phyloP scores from a whole-genome alignment of 2,113 vertebrate species.

The Alouatta palliata region DNA sequence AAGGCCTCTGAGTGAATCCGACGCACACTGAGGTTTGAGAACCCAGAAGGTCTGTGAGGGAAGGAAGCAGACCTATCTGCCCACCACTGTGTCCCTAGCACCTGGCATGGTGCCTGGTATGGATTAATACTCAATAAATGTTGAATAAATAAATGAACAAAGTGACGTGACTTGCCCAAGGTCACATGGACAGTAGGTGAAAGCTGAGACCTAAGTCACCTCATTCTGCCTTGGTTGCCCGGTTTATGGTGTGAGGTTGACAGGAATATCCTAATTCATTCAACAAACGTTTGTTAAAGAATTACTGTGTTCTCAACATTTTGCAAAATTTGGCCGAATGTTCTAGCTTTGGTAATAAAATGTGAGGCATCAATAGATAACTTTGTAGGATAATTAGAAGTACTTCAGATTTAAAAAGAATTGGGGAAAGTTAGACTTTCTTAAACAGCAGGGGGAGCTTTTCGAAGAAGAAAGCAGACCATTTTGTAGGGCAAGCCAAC shows the following conservation, averaged over 20 bases:
- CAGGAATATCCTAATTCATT: not conserved
- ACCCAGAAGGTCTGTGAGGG: not conserved
- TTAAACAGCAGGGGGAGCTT: conserved; percentile 36
- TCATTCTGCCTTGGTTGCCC: not conserved
- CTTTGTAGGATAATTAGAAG: not conserved
- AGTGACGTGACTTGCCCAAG: not conserved
- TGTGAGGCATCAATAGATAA: not conserved
- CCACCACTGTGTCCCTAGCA: not conserved
- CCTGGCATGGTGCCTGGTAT: not conserved
- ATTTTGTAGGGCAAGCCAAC: not conserved
- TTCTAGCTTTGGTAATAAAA: not conserved
- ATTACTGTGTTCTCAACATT: not conserved
- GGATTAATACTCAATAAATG: not conserved
- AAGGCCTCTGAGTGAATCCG: not conserved
- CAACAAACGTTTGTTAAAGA: not conserved
- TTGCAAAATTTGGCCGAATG: not conserved
- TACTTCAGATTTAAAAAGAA: not conserved
- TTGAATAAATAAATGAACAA: not conserved
- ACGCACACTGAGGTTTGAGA: not conserved
- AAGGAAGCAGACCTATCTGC: not conserved
- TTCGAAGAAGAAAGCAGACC: not conserved
- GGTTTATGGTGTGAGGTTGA: not conserved
- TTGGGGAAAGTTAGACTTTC: not conserved
- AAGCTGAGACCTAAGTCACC: not conserved
- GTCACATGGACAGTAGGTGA: not conserved